Evolutionary conservation across 2,888 invertebrate genomes (phyloP).

Genomic region (Calameuta filiformis): DNA sequence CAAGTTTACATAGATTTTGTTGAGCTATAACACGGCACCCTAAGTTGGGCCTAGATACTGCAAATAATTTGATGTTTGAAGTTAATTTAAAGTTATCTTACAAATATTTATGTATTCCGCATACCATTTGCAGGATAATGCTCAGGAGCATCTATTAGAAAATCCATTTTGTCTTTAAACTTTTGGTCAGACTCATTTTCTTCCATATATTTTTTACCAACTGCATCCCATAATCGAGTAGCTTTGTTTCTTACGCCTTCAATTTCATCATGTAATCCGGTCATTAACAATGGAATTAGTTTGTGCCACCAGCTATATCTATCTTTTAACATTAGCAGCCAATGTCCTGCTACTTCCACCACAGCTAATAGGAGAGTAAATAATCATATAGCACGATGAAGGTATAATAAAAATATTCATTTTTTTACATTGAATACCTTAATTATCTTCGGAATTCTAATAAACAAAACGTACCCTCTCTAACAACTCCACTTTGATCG

Average conservation of each 20-base stretch:
- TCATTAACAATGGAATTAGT: conserved; percentile 85
- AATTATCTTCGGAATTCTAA: not conserved
- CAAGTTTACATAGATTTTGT: conserved; percentile 79
- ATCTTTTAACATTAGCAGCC: conserved; percentile 83
- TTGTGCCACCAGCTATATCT: conserved; percentile 91
- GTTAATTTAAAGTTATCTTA: conserved; percentile 9
- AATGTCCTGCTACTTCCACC: conserved; percentile 79
- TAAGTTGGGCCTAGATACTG: conserved; percentile 83
- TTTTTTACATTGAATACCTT: not conserved
- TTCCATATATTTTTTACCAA: conserved; percentile 81
- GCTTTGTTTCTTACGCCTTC: conserved; percentile 77
- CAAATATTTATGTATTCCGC: conserved; percentile 20
- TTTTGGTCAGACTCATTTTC: conserved; percentile 85
- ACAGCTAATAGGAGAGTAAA: conserved; percentile 69
- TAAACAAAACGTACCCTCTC: conserved; percentile 64
- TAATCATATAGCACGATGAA: conserved; percentile 1
- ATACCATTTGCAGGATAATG: conserved; percentile 80
- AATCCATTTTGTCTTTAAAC: conserved; percentile 85
- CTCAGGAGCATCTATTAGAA: conserved; percentile 71
- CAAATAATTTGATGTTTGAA: conserved; percentile 16
- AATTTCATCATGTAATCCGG: conserved; percentile 86
- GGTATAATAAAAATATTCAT: not conserved
- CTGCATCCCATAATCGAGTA: conserved; percentile 74
- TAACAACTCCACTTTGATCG: conserved; percentile 83
- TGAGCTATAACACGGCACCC: conserved; percentile 87